These are phyloP conservation scores for Nephotettix cincticeps DNA, from an alignment of 1,140 invertebrate genomes.

Conservation along the genomic window DNA sequence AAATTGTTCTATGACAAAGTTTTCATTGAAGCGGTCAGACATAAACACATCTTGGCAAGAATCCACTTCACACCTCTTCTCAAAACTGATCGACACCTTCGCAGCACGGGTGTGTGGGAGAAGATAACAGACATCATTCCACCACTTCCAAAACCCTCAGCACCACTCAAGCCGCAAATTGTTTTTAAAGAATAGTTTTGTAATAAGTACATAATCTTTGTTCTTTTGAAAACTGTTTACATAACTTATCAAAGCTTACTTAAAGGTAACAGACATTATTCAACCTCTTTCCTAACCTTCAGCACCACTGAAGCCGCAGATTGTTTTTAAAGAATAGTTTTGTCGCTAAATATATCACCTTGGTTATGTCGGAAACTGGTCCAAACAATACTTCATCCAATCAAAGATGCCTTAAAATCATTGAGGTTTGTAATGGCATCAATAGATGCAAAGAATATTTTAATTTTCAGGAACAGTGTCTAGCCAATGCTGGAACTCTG, in stretches of 20 bases:
- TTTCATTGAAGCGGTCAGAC: slow-evolving; percentile 23
- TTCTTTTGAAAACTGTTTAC: slow-evolving; percentile 28
- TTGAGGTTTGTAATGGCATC: too few species aligned
- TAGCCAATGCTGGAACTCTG: too few species aligned
- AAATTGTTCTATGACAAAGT: slow-evolving; percentile 26
- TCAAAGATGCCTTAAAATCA: too few species aligned
- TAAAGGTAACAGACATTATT: neutral
- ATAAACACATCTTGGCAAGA: slow-evolving; percentile 31
- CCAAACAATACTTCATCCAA: too few species aligned
- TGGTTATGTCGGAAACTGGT: too few species aligned
- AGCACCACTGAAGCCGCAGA: neutral
- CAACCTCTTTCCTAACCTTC: neutral
- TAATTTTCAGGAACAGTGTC: too few species aligned
- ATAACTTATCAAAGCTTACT: slow-evolving; percentile 7
- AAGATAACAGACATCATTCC: slow-evolving; percentile 5
- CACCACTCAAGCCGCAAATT: neutral
- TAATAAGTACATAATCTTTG: too few species aligned
- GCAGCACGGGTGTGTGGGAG: slow-evolving; percentile 12
- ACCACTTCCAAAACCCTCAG: neutral
- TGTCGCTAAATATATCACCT: too few species aligned
- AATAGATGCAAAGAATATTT: too few species aligned
- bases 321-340: slow-evolving; percentile 6
- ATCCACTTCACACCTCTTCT: slow-evolving; percentile 26
- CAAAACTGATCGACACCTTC: slow-evolving; percentile 11
- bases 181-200: slow-evolving; percentile 7